A percentile compares a stretch with the other conserved stretches of the same genome.
These are phyloP conservation scores for Upupa epops DNA, from an alignment of 2,113 vertebrate genomes.

Conservation along the genomic window DNA sequence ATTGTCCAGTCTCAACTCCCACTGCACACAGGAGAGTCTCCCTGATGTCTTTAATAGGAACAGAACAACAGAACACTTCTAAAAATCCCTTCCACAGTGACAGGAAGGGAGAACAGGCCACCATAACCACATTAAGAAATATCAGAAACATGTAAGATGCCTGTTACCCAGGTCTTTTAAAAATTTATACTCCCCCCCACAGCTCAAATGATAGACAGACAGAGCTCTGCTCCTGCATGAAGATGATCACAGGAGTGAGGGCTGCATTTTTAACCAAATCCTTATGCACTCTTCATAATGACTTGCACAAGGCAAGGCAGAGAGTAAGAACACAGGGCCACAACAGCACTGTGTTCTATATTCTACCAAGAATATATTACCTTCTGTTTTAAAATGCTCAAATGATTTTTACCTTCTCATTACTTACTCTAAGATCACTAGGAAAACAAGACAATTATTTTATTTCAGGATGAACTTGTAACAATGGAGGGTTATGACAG, in stretches of 20 bases:
- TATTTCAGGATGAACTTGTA: neutral
- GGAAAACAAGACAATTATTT: neutral
- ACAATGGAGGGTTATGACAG: neutral
- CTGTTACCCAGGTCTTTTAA: neutral
- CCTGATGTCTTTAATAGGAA: neutral
- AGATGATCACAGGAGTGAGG: neutral
- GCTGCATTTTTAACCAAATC: slow-evolving; percentile 9
- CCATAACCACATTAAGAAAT: neutral
- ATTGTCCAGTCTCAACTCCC: neutral
- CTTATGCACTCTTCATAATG: neutral
- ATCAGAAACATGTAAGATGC: neutral
- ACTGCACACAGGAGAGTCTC: neutral
- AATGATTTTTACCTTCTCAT: neutral
- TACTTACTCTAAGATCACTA: neutral
- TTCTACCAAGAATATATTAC: neutral
- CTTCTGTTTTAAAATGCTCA: neutral
- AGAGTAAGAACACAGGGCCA: neutral
- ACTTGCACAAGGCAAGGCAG: neutral
- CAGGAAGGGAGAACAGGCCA: neutral
- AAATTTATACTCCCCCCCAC: neutral
- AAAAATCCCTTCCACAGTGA: neutral
- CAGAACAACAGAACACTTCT: neutral
- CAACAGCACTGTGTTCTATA: neutral
- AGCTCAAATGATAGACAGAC: neutral
- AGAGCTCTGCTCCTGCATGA: neutral